A percentile compares a stretch with the other conserved stretches of the same genome.
These are phyloP conservation scores for Elgonia sp. DNA, from an alignment of 2,888 invertebrate species.

Conservation along the genomic window DNA sequence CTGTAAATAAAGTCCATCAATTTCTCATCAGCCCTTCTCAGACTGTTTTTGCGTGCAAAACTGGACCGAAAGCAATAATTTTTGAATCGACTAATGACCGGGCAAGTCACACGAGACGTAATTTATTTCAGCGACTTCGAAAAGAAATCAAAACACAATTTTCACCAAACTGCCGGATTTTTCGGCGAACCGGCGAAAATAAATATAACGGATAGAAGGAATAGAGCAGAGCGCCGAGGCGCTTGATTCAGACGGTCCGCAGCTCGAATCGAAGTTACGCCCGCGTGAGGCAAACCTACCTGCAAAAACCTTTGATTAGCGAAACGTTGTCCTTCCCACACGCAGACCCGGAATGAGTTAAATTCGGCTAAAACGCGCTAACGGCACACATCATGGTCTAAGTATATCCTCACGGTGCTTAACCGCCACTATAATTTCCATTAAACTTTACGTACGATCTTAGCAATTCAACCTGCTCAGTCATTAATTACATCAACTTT, in stretches of 20 bases:
- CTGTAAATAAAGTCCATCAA: constrained; percentile 63
- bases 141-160: constrained; percentile 73
- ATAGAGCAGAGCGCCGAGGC: constrained; percentile 67
- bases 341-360: constrained; percentile 83
- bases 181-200: constrained; percentile 71
- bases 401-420: constrained; percentile 85
- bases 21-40: constrained; percentile 59
- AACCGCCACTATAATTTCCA: constrained; percentile 86
- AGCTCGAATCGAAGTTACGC: constrained; percentile 82
- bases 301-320: constrained; percentile 87
- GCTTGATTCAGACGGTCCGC: constrained; percentile 70
- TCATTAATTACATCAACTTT: constrained; percentile 68
- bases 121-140: constrained; percentile 68
- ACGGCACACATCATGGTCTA: constrained; percentile 82
- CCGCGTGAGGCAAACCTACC: constrained; percentile 85
- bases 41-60: constrained; percentile 64
- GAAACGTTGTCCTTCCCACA: constrained; percentile 86
- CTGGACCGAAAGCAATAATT: constrained; percentile 59
- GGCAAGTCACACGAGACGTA: constrained; percentile 65
- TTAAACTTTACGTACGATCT: constrained; percentile 83
- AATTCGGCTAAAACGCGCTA: constrained; percentile 84
- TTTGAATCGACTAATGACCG: constrained; percentile 70
- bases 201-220: constrained; percentile 69
- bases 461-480: constrained; percentile 8
- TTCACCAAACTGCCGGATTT: constrained; percentile 60